These are phyloP conservation scores for Protobothrops mucrosquamatus DNA, from an alignment of 2,113 vertebrate species.

Conservation along the genomic window DNA sequence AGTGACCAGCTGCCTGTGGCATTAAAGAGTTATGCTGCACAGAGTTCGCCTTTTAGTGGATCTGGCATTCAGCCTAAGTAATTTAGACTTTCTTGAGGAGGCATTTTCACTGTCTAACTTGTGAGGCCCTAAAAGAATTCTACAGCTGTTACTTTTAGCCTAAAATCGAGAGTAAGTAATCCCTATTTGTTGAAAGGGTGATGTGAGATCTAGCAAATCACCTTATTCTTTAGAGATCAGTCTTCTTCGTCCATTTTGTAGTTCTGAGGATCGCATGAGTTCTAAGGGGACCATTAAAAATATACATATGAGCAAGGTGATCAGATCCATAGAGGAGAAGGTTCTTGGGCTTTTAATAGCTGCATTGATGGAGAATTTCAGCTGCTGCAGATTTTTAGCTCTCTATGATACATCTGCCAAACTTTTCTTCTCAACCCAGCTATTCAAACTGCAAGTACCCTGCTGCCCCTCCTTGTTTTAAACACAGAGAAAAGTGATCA, in stretches of 20 bases:
- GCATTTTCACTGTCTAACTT: slow-evolving; percentile 22
- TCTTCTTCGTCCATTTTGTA: neutral
- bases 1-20: slow-evolving; percentile 9
- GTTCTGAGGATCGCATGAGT: neutral
- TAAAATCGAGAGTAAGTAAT: neutral
- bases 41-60: neutral
- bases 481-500: neutral
- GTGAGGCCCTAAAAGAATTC: neutral
- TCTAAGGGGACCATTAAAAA: neutral
- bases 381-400: neutral
- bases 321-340: neutral
- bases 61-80: slow-evolving; percentile 23
- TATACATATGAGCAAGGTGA: neutral
- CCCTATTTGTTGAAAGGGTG: neutral
- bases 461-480: neutral
- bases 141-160: slow-evolving; percentile 19
- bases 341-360: neutral
- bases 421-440: neutral
- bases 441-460: neutral
- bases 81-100: slow-evolving; percentile 9
- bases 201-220: neutral
- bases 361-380: neutral
- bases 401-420: neutral
- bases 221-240: neutral
- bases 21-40: neutral